Base-by-base conservation (phyloP, 1,140 invertebrate species). In the Argopecten irradians region DNA sequence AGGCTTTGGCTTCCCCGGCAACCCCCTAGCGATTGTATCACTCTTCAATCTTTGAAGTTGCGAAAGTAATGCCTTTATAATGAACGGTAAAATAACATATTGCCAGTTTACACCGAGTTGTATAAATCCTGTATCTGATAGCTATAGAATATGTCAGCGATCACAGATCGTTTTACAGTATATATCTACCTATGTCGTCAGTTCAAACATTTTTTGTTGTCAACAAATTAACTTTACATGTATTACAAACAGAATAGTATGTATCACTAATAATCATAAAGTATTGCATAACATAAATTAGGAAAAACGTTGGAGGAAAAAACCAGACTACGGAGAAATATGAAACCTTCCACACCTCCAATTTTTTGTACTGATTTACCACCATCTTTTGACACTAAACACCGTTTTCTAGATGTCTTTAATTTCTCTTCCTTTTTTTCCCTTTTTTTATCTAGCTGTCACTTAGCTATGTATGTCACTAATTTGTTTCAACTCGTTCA, bases 11-110 rank as follows among this genome's bases (percentile, higher is more conserved):
- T 71, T 71, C 55, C 55, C 55, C 55, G n/a, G 55, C 55, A 71
- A 71, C 55, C 55, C 55, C 55, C 55, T 71, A 71, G 55, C 55
- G 55, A 71, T 71, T 28, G 55, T 71, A 71, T 71, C 55, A 71
- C 55, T 71, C 55, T 71, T 71, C 55, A 71, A 71, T 71, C 22
- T 71, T 71, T 71, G 55, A 71, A 71, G 55, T 71, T 71, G 55
- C 55, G 55, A 71, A 71, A 71, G 55, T 71, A 71, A 71, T 71
- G 55, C 55, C 55, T 71, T 71, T 71, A 71, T 71, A 71, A 71
- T 71, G 55, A 71, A 28, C 22, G n/a, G 55, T 28, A 71, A 71
- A 71, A 71, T 71, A 71, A 71, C 55, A 71, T 71, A 71, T 71
- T 71, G 55, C 22, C n/a, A n/a, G 55, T n/a, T 28, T 71, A 71